phyloP scores from a whole-genome alignment of 2,113 vertebrate genomes.

The Mirounga angustirostris region DNA sequence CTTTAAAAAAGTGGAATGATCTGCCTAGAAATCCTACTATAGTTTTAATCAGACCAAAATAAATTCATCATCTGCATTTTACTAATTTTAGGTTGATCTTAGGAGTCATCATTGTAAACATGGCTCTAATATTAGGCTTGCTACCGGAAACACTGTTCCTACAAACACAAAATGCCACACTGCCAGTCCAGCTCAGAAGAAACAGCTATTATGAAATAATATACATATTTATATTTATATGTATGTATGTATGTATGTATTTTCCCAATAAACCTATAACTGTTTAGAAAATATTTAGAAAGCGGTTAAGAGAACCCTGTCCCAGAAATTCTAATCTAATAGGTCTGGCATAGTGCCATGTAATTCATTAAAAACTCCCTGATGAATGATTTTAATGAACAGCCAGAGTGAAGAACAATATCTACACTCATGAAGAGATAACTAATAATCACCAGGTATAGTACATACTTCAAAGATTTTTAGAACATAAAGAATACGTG shows the following conservation, averaged over 20 bases:
- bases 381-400: not conserved
- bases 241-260: not conserved
- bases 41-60: not conserved
- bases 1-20: not conserved
- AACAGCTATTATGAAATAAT: not conserved
- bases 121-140: not conserved
- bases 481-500: not conserved
- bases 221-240: not conserved
- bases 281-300: not conserved
- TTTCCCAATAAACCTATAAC: not conserved
- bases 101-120: not conserved
- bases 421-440: not conserved
- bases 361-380: not conserved
- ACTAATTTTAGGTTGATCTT: not conserved
- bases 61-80: not conserved
- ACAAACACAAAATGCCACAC: not conserved
- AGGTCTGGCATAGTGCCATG: rapidly evolving
- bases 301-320: not conserved
- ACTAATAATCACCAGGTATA: not conserved
- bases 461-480: not conserved
- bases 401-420: not conserved
- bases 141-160: not conserved
- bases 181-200: not conserved
- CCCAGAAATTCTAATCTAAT: not conserved
- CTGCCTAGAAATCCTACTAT: not conserved